Base-by-base conservation (phyloP, 2,888 invertebrate genomes). In the Diabrotica balteata region DNA sequence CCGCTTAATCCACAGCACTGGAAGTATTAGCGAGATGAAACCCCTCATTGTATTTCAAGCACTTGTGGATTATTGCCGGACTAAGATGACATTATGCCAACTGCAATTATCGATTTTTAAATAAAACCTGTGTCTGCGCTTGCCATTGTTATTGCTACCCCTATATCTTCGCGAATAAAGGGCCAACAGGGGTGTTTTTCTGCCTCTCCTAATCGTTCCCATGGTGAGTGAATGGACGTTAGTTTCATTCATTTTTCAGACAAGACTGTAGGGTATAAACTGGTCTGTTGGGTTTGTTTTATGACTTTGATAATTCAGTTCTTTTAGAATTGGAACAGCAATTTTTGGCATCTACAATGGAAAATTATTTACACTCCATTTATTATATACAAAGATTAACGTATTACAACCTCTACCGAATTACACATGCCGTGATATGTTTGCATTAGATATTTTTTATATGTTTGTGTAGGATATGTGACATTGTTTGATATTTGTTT, bases 121-220 rank as follows among this genome's bases (percentile, higher is more conserved):
- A 69, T 63, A 66, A 66, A 66, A 72, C 72, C 69, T 68, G 69
- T 66, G 50, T 62, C 53, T 58, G 60, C 61, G 45, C 57, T 43
- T 63, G 51, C 67, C 58, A 69, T 71, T 71, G 71, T 71, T 63
- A 64, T 59, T 63, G 65, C 65, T 42, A 65, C 69, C 69, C 71
- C 68, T 51, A 68, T 67, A 66, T 66, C 54, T 69, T 55, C 59
- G 55, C 63, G 53, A 57, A 59, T 49, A 64, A 63, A 64, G 57
- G 49, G 51, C n/a, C 58, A 52, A 45, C 64, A 46, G 67, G 70
- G 69, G 63, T 68, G 66, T 45, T 69, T 68, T 69, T 72, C 67
- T 67, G 69, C 62, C 63, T 46, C 61, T 58, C 58, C 62, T 72
- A 70, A 70, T 69, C 63, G 72, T 67, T 70, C 72, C 70, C 72